A percentile compares a stretch with the other conserved stretches of the same genome.
Conservation (phyloP, 2,888 invertebrate species). For the Leucozona laternaria region DNA sequence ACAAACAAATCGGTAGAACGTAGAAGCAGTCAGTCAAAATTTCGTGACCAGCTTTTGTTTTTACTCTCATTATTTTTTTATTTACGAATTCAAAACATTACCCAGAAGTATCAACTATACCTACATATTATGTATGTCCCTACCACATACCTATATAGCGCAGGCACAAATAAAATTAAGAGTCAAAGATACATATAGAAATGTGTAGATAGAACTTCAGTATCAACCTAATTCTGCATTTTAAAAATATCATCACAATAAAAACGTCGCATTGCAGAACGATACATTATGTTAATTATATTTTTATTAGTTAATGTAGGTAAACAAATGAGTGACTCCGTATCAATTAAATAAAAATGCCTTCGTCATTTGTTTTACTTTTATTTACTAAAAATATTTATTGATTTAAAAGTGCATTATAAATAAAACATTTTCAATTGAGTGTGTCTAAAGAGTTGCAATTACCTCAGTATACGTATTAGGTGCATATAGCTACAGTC, state of each 20-base stretch:
- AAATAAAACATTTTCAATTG: constrained; percentile 18
- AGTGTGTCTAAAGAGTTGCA: constrained; percentile 8
- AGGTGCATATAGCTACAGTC: background rate
- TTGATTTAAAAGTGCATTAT: constrained; percentile 21
- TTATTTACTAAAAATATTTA: background rate
- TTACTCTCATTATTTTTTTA: no score
- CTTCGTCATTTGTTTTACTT: background rate
- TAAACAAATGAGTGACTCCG: background rate
- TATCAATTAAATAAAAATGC: background rate
- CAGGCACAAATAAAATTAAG: no score
- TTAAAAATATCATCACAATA: background rate
- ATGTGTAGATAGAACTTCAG: no score
- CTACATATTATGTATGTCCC: no score
- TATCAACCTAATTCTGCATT: no score
- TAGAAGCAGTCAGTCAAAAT: no score
- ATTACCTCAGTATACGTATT: background rate
- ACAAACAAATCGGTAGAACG: no score
- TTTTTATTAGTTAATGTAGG: background rate
- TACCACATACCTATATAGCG: no score
- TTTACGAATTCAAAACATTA: no score
- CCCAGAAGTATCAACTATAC: no score
- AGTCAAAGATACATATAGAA: no score
- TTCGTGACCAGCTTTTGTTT: no score
- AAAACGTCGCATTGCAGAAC: background rate
- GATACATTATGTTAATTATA: background rate